phyloP scores from a whole-genome alignment of 2,888 invertebrate genomes.

The Dioctria rufipes region DNA sequence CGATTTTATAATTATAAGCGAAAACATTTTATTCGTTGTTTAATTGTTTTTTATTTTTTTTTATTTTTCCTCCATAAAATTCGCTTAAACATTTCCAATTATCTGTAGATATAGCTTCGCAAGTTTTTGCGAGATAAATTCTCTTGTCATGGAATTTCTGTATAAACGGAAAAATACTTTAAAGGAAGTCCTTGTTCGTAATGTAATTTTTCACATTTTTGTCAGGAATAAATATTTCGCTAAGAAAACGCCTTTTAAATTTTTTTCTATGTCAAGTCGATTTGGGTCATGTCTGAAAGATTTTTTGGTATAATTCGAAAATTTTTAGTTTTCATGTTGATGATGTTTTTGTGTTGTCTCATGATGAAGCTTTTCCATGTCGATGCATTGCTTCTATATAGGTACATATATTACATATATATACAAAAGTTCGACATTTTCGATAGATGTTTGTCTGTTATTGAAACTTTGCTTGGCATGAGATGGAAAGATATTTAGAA shows the following conservation, averaged over 20 bases:
- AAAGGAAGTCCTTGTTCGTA: background rate
- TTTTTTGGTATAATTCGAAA: background rate
- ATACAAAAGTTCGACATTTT: no score
- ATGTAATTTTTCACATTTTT: slow-evolving; percentile 2
- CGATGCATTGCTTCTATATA: no score
- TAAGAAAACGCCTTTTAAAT: background rate
- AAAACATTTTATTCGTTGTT: no score
- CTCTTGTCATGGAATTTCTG: no score
- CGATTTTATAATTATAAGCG: no score
- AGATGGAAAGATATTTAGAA: no score
- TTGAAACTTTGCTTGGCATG: no score
- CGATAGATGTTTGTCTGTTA: no score
- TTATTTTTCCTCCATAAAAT: background rate
- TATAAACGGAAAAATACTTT: background rate
- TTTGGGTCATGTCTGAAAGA: background rate
- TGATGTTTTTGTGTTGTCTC: background rate
- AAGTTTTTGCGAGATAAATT: no score
- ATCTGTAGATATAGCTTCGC: background rate
- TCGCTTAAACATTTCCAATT: background rate
- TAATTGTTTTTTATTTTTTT: no score
- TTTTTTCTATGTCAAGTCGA: background rate
- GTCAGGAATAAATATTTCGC: background rate
- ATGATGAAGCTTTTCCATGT: no score
- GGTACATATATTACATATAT: no score
- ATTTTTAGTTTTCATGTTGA: background rate